A percentile compares a stretch with the other conserved stretches of the same genome.
phyloP scores from a whole-genome alignment of 1,140 invertebrate species.

The Drosophila subpulchrella region DNA sequence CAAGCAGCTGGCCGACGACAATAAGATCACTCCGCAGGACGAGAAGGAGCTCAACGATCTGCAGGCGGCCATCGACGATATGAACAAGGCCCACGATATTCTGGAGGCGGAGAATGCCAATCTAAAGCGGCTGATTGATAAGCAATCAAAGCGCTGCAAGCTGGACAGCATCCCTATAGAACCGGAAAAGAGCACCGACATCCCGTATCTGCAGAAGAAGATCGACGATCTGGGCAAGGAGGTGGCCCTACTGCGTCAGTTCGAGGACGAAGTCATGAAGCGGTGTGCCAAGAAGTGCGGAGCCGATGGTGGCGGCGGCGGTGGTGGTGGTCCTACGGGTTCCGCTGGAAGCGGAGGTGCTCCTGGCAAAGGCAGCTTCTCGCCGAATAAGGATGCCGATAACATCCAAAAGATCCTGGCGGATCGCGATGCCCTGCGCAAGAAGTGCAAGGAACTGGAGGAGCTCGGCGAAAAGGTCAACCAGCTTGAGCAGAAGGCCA shows the following conservation, averaged over 20 bases:
- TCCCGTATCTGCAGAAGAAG: conserved; percentile 66
- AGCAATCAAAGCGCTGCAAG: conserved; percentile 51
- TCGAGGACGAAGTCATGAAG: conserved; percentile 57
- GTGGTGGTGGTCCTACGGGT: neutral
- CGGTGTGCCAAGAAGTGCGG: conserved; percentile 9
- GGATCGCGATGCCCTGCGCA: conserved; percentile 65
- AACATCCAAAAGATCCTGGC: conserved; percentile 61
- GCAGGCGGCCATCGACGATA: conserved; percentile 62
- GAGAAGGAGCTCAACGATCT: conserved; percentile 55
- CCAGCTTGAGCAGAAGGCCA: conserved; percentile 28
- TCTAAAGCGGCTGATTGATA: conserved; percentile 69
- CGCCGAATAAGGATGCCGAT: conserved; percentile 45
- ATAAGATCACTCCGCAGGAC: conserved; percentile 63
- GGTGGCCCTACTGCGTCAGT: conserved; percentile 54
- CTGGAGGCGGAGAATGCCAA: conserved; percentile 66
- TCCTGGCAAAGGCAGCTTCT: neutral
- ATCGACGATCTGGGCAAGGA: conserved; percentile 68
- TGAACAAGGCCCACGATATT: conserved; percentile 72
- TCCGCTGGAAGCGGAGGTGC: neutral
- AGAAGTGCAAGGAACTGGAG: conserved; percentile 46
- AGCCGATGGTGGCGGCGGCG: neutral
- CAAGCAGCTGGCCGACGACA: conserved; percentile 41
- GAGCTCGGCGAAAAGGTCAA: conserved; percentile 40
- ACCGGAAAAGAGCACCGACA: conserved; percentile 64
- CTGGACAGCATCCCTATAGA: conserved; percentile 59